Percentiles rank a stretch among this genome's conserved stretches.
phyloP scores from a whole-genome alignment of 2,113 vertebrate genomes.

The Trematocara unimaculatum region DNA sequence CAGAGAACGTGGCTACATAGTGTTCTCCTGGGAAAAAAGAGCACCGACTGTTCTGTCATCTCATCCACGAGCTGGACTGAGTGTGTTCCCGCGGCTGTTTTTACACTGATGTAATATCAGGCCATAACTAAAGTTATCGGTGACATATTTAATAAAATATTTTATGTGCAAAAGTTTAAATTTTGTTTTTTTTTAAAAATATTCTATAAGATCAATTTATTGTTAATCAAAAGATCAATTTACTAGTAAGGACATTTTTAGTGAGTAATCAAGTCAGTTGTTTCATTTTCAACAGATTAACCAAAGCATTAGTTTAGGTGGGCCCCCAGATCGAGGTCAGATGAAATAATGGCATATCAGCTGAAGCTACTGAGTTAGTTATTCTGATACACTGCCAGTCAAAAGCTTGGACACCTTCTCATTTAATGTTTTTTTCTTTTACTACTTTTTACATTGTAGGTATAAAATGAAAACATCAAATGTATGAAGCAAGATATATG shows the following conservation, averaged over 20 bases:
- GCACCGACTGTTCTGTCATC: background rate
- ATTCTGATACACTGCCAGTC: background rate
- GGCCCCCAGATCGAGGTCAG: background rate
- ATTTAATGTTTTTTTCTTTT: background rate
- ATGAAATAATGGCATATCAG: background rate
- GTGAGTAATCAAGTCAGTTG: background rate
- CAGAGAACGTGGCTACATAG: background rate
- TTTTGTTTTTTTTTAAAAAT: fast-evolving
- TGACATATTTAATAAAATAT: background rate
- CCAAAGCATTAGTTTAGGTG: background rate
- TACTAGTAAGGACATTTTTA: background rate
- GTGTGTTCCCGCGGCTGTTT: background rate
- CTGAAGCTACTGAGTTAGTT: background rate
- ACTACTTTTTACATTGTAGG: background rate
- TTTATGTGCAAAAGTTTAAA: background rate
- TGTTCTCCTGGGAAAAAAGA: constrained; percentile 1
- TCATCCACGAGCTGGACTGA: background rate
- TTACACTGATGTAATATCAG: background rate
- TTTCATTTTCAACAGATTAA: background rate
- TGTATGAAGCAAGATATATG: background rate
- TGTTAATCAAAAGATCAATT: background rate
- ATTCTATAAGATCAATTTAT: background rate
- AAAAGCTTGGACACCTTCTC: background rate
- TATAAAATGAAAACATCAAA: background rate
- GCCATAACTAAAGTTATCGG: background rate